Evolutionary conservation across 2,113 vertebrate species (phyloP).

Genomic region (Myodes glareolus): DNA sequence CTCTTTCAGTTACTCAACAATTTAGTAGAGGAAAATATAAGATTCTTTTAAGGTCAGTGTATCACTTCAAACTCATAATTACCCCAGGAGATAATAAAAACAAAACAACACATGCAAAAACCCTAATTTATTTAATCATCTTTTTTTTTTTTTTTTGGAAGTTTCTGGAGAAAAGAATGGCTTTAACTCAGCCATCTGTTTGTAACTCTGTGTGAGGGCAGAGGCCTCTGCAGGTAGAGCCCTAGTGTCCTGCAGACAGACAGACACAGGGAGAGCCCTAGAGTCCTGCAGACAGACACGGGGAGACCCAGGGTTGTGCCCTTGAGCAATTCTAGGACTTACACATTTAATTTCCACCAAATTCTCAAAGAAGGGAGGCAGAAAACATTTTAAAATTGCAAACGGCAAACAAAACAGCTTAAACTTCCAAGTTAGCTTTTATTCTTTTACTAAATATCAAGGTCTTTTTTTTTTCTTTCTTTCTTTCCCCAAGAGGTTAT

Average conservation of each 20-base stretch:
- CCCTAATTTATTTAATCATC: not conserved
- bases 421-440: slow-evolving; percentile 30
- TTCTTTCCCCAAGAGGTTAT: not conserved
- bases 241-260: not conserved
- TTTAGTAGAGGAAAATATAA: not conserved
- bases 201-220: not conserved
- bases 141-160: slow-evolving; percentile 2
- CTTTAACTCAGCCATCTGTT: not conserved
- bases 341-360: not conserved
- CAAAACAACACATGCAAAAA: not conserved
- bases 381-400: not conserved
- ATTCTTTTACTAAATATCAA: not conserved
- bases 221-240: not conserved
- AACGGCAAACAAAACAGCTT: not conserved
- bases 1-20: slow-evolving; percentile 14
- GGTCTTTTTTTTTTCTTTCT: not conserved
- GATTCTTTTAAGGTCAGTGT: not conserved
- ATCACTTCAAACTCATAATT: not conserved
- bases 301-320: too few relatives aligned
- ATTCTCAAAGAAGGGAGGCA: not conserved
- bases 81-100: not conserved
- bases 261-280: not conserved
- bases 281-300: not conserved
- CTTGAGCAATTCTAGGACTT: not conserved
- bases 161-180: not conserved